A percentile compares a stretch with the other conserved stretches of the same genome.
phyloP scores from a whole-genome alignment of 2,113 vertebrate genomes.

The Vireo altiloquus region DNA sequence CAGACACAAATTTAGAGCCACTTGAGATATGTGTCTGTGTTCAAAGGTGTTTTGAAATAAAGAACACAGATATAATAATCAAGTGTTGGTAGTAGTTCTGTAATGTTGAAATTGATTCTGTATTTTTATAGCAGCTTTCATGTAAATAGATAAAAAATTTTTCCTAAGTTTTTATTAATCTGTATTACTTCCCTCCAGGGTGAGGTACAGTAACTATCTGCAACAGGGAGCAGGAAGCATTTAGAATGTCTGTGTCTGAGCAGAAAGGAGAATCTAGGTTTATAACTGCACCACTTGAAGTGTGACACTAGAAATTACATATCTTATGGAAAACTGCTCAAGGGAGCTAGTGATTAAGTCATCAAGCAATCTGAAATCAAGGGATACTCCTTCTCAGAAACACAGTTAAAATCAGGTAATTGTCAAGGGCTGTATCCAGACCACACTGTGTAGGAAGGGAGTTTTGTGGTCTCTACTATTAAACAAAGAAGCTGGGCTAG shows the following conservation, averaged over 20 bases:
- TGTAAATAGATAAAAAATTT: background rate
- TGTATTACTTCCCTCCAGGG: background rate
- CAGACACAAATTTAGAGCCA: background rate
- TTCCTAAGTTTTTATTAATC: background rate
- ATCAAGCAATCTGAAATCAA: background rate
- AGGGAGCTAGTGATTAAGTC: background rate
- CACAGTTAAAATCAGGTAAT: background rate
- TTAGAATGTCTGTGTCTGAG: background rate
- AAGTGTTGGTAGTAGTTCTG: background rate
- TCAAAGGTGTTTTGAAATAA: background rate
- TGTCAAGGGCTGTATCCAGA: background rate
- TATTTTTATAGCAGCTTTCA: background rate
- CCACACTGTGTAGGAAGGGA: background rate
- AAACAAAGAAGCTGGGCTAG: background rate
- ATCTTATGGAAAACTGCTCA: background rate
- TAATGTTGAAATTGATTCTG: background rate
- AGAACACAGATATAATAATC: background rate
- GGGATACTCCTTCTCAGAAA: background rate
- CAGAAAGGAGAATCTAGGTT: background rate
- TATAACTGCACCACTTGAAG: background rate
- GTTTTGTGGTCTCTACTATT: background rate
- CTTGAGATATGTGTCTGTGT: background rate
- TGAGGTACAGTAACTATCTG: background rate
- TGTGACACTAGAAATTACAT: background rate
- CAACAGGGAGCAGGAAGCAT: background rate